Evolutionary conservation across 2,888 invertebrate species (phyloP).

Genomic region (Cataglyphis cursor): DNA sequence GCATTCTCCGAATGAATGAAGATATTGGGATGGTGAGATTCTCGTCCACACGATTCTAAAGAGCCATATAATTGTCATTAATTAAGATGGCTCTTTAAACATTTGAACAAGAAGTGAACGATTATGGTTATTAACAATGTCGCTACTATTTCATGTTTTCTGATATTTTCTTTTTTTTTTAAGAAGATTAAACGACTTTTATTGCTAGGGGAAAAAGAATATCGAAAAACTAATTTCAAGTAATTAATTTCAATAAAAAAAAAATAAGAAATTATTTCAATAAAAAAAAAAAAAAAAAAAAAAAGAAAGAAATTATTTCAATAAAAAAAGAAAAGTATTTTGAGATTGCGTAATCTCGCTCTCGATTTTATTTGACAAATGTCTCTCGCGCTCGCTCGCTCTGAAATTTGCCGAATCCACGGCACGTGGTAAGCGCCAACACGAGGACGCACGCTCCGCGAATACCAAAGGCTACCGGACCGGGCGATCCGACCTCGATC

Average conservation of each 20-base stretch:
- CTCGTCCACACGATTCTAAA: conserved; percentile 6
- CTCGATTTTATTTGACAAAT: background rate
- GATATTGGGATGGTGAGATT: conserved; percentile 58
- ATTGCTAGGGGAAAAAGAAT: background rate
- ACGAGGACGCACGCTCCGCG: conserved; percentile 21
- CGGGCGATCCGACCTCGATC: conserved; percentile 45
- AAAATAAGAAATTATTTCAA: background rate
- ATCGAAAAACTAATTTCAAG: background rate
- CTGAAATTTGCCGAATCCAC: conserved; percentile 24
- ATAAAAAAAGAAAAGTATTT: background rate
- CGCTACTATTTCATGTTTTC: background rate
- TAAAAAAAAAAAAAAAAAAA: background rate
- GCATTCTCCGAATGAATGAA: conserved; percentile 65
- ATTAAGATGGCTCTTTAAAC: background rate
- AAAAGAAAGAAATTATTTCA: background rate
- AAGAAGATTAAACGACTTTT: background rate
- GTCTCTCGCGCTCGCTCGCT: background rate
- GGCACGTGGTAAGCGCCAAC: conserved; percentile 31
- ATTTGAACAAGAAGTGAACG: background rate
- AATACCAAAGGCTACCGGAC: conserved; percentile 8
- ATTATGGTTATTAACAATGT: background rate
- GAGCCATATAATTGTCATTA: conserved; percentile 24
- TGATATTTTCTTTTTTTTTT: background rate
- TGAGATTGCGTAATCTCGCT: background rate
- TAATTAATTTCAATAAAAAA: background rate